A percentile compares a stretch with the other conserved stretches of the same genome.
Conservation (phyloP, 2,113 vertebrate genomes). For the Phalacrocorax brasilianus region DNA sequence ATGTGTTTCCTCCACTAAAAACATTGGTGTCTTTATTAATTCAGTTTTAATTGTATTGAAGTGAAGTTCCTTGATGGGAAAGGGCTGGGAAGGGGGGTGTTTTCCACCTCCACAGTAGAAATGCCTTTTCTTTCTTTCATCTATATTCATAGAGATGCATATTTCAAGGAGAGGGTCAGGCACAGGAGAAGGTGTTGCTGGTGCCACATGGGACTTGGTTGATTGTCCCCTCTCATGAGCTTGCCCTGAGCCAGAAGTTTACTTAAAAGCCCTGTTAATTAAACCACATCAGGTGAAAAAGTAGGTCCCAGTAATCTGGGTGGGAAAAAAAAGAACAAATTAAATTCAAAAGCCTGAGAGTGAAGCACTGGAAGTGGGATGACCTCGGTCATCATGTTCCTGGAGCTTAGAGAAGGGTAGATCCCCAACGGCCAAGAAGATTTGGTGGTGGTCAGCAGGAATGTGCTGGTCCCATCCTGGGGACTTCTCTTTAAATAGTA, state of each 20-base stretch:
- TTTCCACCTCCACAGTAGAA: background rate
- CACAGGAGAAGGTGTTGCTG: background rate
- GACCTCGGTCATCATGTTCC: rapidly evolving
- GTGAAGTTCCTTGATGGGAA: background rate
- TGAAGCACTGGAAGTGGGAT: background rate
- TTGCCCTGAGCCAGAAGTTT: background rate
- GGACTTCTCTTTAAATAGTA: background rate
- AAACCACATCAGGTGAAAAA: too few relatives aligned
- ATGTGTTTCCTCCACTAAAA: background rate
- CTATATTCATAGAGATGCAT: rapidly evolving
- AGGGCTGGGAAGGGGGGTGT: background rate
- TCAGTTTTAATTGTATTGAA: background rate
- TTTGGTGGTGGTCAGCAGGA: background rate
- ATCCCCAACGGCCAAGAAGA: too few relatives aligned
- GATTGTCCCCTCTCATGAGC: rapidly evolving
- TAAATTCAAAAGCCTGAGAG: background rate
- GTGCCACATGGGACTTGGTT: background rate
- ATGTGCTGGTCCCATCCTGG: background rate
- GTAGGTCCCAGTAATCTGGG: background rate
- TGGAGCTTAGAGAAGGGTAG: background rate
- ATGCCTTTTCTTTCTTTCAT: background rate
- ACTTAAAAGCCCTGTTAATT: background rate
- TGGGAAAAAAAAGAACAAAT: too few relatives aligned
- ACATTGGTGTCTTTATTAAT: background rate
- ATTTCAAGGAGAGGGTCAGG: background rate